These are phyloP conservation scores for Ganaspis sp. DNA, from an alignment of 1,140 invertebrate genomes.

Conservation along the genomic window DNA sequence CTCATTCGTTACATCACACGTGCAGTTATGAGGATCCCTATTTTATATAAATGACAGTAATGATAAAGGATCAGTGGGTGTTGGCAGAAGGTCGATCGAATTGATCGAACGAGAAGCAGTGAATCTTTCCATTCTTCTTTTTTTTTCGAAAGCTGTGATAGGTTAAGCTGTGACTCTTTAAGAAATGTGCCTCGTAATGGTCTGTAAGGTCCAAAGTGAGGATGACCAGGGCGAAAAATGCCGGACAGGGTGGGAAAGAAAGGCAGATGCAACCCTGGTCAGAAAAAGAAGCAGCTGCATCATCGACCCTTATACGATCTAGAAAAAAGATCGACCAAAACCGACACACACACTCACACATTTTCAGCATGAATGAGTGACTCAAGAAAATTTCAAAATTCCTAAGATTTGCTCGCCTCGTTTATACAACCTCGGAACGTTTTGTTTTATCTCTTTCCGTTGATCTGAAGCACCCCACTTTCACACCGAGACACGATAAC, in stretches of 20 bases:
- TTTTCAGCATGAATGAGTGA: background rate
- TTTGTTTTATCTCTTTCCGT: conserved; percentile 21
- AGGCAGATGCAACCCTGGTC: conserved; percentile 47
- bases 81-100: conserved; percentile 1
- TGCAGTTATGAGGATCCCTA: background rate
- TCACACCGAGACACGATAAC: background rate
- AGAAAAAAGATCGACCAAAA: background rate
- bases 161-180: no score
- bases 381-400: conserved; percentile 2
- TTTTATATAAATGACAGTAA: background rate
- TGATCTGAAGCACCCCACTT: conserved; percentile 11
- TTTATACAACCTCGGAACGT: background rate
- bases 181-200: conserved; percentile 22
- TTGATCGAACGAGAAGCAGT: background rate
- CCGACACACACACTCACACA: background rate
- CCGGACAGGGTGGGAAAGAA: conserved; percentile 48
- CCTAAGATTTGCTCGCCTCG: conserved; percentile 12
- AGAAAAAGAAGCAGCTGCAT: conserved; percentile 52
- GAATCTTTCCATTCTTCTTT: background rate
- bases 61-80: conserved; percentile 11
- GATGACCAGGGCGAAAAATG: conserved; percentile 14
- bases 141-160: background rate
- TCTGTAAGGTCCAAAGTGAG: conserved; percentile 4
- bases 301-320: conserved; percentile 1
- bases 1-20: background rate